phyloP scores from a whole-genome alignment of 37 sponge, comb jelly and placozoan species.

The Spongia lamella region DNA sequence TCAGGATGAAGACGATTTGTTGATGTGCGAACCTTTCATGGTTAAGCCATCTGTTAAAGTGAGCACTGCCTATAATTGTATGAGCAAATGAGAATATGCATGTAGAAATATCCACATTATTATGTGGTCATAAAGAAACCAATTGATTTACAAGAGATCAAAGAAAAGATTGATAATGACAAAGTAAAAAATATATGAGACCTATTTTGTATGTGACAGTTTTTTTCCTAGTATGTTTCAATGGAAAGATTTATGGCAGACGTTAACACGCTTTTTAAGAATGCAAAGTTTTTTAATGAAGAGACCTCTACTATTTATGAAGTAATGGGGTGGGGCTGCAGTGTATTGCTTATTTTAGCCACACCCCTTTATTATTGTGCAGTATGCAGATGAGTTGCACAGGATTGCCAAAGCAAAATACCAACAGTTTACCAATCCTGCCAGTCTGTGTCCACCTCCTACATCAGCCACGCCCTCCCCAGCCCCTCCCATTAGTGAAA shows the following conservation, averaged over 20 bases:
- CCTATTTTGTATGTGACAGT: neutral
- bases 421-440: neutral
- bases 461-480: neutral
- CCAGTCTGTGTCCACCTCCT: neutral
- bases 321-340: neutral
- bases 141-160: constrained; percentile 75
- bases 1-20: constrained; percentile 32
- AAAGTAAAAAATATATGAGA: constrained; percentile 5
- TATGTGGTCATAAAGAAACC: constrained; percentile 75
- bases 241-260: constrained; percentile 58
- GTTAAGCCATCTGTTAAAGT: constrained; percentile 48
- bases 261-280: constrained; percentile 66
- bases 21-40: constrained; percentile 67
- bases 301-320: constrained; percentile 58
- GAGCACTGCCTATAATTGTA: too few species aligned
- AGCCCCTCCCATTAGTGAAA: too few species aligned
- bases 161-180: constrained; percentile 22
- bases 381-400: neutral
- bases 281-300: constrained; percentile 76
- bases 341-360: neutral
- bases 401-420: neutral
- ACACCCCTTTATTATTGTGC: neutral
- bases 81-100: too few species aligned
- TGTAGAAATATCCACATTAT: constrained; percentile 71
- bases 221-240: constrained; percentile 33